Percentiles rank a stretch among this genome's conserved stretches.
Evolutionary conservation across 2,113 vertebrate species (phyloP).

Genomic region (Bos javanicus): DNA sequence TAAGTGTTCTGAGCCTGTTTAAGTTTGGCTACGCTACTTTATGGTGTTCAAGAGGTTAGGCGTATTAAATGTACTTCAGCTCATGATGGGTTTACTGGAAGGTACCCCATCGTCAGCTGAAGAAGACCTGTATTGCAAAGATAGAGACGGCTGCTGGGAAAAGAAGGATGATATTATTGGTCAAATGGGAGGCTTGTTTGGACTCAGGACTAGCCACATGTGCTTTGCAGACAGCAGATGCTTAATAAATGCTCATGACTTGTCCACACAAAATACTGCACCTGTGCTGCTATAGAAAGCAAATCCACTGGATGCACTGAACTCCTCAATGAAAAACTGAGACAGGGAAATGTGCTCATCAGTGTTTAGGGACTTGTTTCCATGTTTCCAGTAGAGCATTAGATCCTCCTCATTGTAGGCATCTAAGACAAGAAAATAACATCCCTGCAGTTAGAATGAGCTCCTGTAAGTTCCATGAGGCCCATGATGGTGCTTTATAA

Average conservation of each 20-base stretch:
- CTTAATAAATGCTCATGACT: neutral
- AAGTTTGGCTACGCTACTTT: neutral
- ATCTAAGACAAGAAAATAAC: constrained; percentile 79
- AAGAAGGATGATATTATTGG: neutral
- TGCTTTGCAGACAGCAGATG: neutral
- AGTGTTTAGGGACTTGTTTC: constrained; percentile 91
- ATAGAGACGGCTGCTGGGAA: neutral
- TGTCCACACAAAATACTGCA: constrained; percentile 60
- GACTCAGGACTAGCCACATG: neutral
- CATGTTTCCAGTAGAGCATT: constrained; percentile 95
- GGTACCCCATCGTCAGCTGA: neutral
- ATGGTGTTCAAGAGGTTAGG: neutral
- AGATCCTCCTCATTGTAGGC: constrained; percentile 94
- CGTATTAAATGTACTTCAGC: neutral
- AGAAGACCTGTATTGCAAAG: neutral
- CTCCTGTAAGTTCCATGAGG: neutral
- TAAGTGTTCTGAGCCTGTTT: neutral
- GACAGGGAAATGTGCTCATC: constrained; percentile 91
- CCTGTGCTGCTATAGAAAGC: constrained; percentile 96
- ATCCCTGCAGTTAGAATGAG: neutral
- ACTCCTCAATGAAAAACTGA: constrained; percentile 94
- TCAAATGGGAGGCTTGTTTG: neutral
- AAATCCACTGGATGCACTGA: constrained; percentile 91
- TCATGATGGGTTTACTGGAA: neutral
- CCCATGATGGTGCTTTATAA: neutral